Evolutionary conservation across 2,797 vertebrate genomes (phyloP).

Genomic region (Lepilemur ruficaudatus): DNA sequence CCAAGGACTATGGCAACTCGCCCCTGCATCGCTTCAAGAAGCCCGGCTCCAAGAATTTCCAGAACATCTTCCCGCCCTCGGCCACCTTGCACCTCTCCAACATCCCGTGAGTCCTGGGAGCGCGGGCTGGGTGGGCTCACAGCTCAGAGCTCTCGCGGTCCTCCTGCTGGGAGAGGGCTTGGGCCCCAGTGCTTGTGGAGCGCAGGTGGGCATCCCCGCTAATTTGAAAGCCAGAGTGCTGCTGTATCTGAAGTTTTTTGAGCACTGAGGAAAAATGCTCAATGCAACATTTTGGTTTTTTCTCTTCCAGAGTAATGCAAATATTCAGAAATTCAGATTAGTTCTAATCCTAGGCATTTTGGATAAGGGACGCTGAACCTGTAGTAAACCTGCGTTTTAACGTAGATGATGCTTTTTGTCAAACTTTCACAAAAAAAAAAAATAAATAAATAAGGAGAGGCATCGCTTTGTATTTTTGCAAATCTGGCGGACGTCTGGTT

Average conservation of each 20-base stretch:
- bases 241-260: neutral
- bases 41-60: conserved; percentile 97
- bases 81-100: conserved; percentile 97
- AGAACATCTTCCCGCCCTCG: conserved; percentile 97
- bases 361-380: neutral
- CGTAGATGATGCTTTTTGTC: neutral
- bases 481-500: neutral
- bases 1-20: conserved; percentile 94
- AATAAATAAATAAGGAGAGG: too few species aligned
- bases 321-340: neutral
- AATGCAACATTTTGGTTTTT: neutral
- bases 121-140: neutral
- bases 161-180: fast-evolving
- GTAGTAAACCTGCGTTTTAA: neutral
- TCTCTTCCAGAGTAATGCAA: neutral
- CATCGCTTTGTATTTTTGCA: neutral
- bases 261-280: neutral
- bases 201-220: neutral
- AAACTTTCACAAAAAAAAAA: neutral
- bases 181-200: too few species aligned
- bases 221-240: too few species aligned
- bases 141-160: neutral
- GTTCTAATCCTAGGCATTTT: neutral
- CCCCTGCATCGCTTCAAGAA: conserved; percentile 98
- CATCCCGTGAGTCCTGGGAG: conserved; percentile 89